Conservation (phyloP, 2,797 vertebrate species). For the Halcyon chelicuti region DNA sequence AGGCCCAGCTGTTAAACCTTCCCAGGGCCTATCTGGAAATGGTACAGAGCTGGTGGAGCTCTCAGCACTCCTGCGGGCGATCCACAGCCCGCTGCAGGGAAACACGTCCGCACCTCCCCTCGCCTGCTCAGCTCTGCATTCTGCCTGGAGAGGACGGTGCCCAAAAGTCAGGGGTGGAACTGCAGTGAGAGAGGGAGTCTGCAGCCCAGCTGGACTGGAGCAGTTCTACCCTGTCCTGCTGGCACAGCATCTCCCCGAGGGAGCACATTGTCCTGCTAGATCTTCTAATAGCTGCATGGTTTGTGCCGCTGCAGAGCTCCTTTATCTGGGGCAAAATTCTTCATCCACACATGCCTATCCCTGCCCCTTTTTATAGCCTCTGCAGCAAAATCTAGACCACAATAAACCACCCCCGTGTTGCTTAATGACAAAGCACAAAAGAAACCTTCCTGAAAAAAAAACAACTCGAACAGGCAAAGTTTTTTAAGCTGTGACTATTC, state of each 20-base stretch:
- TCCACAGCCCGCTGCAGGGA: not conserved
- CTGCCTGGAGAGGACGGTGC: not conserved
- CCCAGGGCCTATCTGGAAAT: not conserved
- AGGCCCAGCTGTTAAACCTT: not conserved
- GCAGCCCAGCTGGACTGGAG: not conserved
- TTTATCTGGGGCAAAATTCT: not conserved
- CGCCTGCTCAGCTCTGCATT: not conserved
- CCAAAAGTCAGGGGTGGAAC: not conserved
- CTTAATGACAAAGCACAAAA: not conserved
- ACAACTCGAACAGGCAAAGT: not conserved
- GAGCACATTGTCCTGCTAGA: not conserved
- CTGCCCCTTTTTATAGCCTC: not conserved
- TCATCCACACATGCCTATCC: not conserved
- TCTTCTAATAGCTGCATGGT: not conserved
- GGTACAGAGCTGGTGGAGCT: not conserved
- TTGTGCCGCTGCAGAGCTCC: not conserved
- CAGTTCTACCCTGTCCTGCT: not conserved
- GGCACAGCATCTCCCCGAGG: not conserved
- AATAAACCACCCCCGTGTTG: rapidly evolving
- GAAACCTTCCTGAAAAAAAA: not conserved
- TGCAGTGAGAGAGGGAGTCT: not conserved
- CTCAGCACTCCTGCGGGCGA: no score
- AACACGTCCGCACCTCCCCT: rapidly evolving
- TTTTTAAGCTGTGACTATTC: not conserved
- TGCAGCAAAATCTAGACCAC: not conserved